Evolutionary conservation across 2,113 vertebrate species (phyloP).

Genomic region (Psittacula cyanocephala): DNA sequence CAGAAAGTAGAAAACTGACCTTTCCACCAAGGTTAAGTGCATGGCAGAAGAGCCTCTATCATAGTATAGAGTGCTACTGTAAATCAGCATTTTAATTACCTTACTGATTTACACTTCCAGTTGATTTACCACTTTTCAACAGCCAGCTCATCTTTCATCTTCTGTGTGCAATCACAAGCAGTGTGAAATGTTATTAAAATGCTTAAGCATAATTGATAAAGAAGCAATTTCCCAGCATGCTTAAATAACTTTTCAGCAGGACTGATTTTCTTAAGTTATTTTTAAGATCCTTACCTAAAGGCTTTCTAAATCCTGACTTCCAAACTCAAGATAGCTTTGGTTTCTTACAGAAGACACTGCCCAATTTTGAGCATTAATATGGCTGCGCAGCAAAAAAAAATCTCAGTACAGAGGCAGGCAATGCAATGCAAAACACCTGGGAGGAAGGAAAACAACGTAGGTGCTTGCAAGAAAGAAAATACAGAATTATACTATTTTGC

Average conservation of each 20-base stretch:
- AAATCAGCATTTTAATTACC: slow-evolving; percentile 32
- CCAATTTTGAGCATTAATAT: background rate
- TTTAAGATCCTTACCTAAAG: background rate
- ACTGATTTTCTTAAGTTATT: background rate
- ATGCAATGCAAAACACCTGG: accelerated
- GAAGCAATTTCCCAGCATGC: background rate
- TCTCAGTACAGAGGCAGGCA: background rate
- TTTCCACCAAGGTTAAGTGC: slow-evolving; percentile 13
- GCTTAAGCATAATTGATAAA: slow-evolving; percentile 20
- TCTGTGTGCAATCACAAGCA: slow-evolving; percentile 16
- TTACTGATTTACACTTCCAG: slow-evolving; percentile 12
- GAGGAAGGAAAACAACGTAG: background rate
- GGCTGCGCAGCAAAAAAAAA: background rate
- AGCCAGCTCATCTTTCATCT: slow-evolving; percentile 10
- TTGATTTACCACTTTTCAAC: slow-evolving; percentile 22
- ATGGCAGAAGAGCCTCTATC: background rate
- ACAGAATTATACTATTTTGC: background rate
- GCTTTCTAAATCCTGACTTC: background rate
- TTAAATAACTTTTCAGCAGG: background rate
- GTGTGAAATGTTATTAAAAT: slow-evolving; percentile 41
- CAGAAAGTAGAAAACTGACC: slow-evolving; percentile 9
- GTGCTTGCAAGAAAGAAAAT: background rate
- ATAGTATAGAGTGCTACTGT: background rate
- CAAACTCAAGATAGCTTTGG: background rate
- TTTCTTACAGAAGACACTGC: background rate